Conservation (phyloP, 1,140 invertebrate genomes). For the Tetranychus cinnabarinus region DNA sequence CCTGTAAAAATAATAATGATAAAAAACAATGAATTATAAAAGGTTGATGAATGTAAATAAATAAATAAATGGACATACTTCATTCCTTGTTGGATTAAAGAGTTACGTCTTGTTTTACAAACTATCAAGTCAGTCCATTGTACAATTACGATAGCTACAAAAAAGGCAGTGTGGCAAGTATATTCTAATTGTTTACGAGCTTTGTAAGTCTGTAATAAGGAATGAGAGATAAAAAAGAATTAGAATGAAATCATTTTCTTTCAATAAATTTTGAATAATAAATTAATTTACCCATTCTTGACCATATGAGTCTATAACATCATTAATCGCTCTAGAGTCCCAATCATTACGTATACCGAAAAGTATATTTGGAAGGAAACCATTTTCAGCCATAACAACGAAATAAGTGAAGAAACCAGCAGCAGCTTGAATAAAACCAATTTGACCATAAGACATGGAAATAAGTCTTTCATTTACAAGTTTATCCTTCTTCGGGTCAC, state of each 20-base stretch:
- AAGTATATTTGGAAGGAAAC: slow-evolving; percentile 27
- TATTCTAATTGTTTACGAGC: slow-evolving; percentile 22
- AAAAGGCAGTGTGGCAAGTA: slow-evolving; percentile 41
- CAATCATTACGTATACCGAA: slow-evolving; percentile 27
- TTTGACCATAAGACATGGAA: slow-evolving; percentile 33
- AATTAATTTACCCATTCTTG: slow-evolving; percentile 28
- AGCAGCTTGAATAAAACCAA: slow-evolving; percentile 27
- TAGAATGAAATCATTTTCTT: not conserved
- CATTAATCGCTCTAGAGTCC: slow-evolving; percentile 31
- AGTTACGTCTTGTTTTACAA: slow-evolving; percentile 37
- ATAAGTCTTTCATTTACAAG: slow-evolving; percentile 96
- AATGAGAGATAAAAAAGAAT: not conserved
- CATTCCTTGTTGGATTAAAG: slow-evolving; percentile 39
- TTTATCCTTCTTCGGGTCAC: slow-evolving; percentile 84
- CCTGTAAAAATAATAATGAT: slow-evolving; percentile 6
- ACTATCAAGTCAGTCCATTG: slow-evolving; percentile 45
- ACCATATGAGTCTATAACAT: slow-evolving; percentile 31
- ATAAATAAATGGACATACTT: slow-evolving; percentile 20
- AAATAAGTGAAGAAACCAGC: slow-evolving; percentile 31
- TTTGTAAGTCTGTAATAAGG: not conserved
- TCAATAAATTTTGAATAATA: no score
- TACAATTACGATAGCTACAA: slow-evolving; percentile 39
- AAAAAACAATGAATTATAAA: not conserved
- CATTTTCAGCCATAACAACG: slow-evolving; percentile 33
- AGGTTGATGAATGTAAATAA: not conserved